Conservation (phyloP, 2,113 vertebrate genomes). For the Lates calcarifer region DNA sequence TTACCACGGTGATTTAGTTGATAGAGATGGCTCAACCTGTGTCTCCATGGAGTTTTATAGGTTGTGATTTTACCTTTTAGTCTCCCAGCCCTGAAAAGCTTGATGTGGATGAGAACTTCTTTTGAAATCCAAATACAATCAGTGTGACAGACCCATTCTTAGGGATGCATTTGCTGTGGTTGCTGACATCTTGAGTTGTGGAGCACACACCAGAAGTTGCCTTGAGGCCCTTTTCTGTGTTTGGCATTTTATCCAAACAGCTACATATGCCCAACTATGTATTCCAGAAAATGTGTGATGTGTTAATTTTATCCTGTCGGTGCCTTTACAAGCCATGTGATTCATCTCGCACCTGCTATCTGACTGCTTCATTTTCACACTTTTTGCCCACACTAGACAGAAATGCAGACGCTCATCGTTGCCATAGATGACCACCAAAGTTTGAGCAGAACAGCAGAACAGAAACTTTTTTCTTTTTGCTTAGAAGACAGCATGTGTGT, state of each 20-base stretch:
- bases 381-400: conserved; percentile 47
- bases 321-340: conserved; percentile 26
- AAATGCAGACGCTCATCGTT: background rate
- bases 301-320: conserved; percentile 51
- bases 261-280: conserved; percentile 36
- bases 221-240: conserved; percentile 6
- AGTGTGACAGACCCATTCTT: background rate
- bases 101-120: conserved; percentile 28
- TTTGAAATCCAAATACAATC: conserved; percentile 21
- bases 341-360: conserved; percentile 50
- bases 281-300: conserved; percentile 56
- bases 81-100: background rate
- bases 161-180: background rate
- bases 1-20: conserved; percentile 58
- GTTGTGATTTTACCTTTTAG: conserved; percentile 15
- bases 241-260: conserved; percentile 21
- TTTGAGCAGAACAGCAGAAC: conserved; percentile 21
- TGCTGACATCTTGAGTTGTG: background rate
- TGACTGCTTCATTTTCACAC: conserved; percentile 37
- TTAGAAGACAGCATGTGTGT: conserved; percentile 16
- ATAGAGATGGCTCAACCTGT: conserved; percentile 44
- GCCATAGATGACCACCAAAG: conserved; percentile 43
- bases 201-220: conserved; percentile 2
- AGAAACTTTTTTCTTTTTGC: conserved; percentile 2
- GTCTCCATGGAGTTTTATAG: conserved; percentile 9